Evolutionary conservation across 2,888 invertebrate species (phyloP), one percentile per base, ranked within the genome.

Genomic region (Epicampocera succincta): DNA sequence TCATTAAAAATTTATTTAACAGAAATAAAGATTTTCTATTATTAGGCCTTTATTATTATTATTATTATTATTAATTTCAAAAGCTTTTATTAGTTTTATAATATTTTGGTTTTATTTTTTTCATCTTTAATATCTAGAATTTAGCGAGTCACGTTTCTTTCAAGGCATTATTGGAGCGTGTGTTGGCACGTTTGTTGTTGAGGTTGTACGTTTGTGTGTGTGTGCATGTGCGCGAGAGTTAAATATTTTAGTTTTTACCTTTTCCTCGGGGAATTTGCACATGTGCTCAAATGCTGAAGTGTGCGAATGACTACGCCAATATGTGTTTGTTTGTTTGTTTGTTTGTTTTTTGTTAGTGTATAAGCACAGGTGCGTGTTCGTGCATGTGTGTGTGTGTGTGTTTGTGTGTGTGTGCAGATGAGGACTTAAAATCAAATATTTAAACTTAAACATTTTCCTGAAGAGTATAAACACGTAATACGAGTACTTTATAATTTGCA

Each of bases 361-460:
- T n/a, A n/a, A n/a, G n/a, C n/a, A n/a, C n/a, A n/a, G n/a, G n/a
- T n/a, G n/a, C n/a, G n/a, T n/a, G n/a, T n/a, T n/a, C 4, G 8
- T 44, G 13, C 44, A 19, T 19, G 19, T 46, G 29, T 15, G 13
- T 13, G 38, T 1, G n/a, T 69, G 3, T 63, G 17, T 38, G 6
- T 8, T 9, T 29, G 29, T 15, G 13, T 29, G 25, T 21, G 3
- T n/a, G 17, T 25, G 38, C 29, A 21, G 38, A 46, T 19, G 50
- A 73, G 79, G 68, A 68, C 72, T 58, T 72, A 69, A 81, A 77
- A 80, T 72, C 61, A 77, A 77, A 81, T 52, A 77, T 81, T 77
- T 81, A 58, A 81, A 63, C 61, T 73, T 38, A 68, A 54, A 54
- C 48, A 77, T 69, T 72, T 66, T 33, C 29, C 50, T 71, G 54